Evolutionary conservation across 1,140 invertebrate species (phyloP).

Genomic region (Drosophila subobscura): DNA sequence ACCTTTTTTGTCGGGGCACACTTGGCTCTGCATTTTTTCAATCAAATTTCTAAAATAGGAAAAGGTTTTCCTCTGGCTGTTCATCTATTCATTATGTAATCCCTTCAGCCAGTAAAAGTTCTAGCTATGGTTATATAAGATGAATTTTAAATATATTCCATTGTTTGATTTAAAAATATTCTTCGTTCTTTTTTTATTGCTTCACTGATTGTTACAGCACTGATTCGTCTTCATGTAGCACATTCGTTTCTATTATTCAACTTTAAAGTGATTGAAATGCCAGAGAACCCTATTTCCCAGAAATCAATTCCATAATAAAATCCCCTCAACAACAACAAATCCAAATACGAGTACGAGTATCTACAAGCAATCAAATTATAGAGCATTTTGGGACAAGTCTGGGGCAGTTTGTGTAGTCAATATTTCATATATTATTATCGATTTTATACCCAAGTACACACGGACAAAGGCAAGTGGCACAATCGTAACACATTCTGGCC

Average conservation of each 20-base stretch:
- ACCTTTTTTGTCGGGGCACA: no score
- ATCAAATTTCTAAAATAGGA: no score
- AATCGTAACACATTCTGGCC: conserved; percentile 36
- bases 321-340: conserved; percentile 19
- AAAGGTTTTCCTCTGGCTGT: no score
- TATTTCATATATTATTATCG: conserved; percentile 56
- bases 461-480: conserved; percentile 28
- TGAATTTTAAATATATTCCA: background rate
- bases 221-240: no score
- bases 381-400: conserved; percentile 35
- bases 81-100: no score
- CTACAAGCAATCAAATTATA: conserved; percentile 46
- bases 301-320: conserved; percentile 7
- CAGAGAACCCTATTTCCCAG: background rate
- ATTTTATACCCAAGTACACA: conserved; percentile 34
- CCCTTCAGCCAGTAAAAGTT: no score
- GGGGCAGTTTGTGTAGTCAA: conserved; percentile 36
- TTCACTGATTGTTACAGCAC: no score
- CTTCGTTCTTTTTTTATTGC: no score
- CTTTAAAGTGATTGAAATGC: conserved; percentile 16
- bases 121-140: no score
- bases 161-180: no score
- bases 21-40: no score
- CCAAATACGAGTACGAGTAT: conserved; percentile 1
- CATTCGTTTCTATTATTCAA: conserved; percentile 13